These are phyloP conservation scores for Rhinichthys osculus DNA, from an alignment of 2,797 vertebrate genomes.

Conservation along the genomic window DNA sequence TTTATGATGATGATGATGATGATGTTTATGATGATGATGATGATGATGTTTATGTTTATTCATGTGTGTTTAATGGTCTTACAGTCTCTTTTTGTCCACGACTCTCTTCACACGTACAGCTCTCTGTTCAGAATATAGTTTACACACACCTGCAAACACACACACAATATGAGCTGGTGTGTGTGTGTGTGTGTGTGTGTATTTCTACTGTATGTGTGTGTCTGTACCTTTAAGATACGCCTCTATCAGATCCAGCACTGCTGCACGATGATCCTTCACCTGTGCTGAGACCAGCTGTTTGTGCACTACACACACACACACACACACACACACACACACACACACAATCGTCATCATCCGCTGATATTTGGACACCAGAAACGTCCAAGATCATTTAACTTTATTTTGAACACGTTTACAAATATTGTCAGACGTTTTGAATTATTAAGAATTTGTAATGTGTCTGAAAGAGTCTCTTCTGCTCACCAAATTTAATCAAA, in stretches of 20 bases:
- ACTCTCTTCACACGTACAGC: constrained; percentile 93
- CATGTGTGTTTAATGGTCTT: constrained; percentile 67
- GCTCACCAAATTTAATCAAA: too few relatives aligned
- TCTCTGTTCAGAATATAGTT: constrained; percentile 96
- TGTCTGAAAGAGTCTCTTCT: too few relatives aligned
- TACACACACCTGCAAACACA: constrained; percentile 86
- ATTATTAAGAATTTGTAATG: too few relatives aligned
- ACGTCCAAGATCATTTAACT: too few relatives aligned
- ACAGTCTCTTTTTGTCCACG: constrained; percentile 97
- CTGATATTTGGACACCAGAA: too few relatives aligned
- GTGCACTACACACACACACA: constrained; percentile 75
- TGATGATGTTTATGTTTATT: background rate
- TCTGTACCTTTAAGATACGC: constrained; percentile 89
- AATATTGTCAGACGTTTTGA: too few relatives aligned
- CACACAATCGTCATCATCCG: too few relatives aligned
- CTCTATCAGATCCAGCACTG: constrained; percentile 90
- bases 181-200: background rate
- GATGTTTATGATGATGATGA: background rate
- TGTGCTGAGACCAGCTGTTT: constrained; percentile 85
- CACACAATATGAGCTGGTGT: constrained; percentile 6
- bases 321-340: background rate
- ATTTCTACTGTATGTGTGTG: background rate
- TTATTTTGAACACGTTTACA: too few relatives aligned
- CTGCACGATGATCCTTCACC: constrained; percentile 88
- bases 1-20: background rate